These are phyloP conservation scores for Syncerus caffer DNA, from an alignment of 2,797 vertebrate genomes.

Conservation along the genomic window DNA sequence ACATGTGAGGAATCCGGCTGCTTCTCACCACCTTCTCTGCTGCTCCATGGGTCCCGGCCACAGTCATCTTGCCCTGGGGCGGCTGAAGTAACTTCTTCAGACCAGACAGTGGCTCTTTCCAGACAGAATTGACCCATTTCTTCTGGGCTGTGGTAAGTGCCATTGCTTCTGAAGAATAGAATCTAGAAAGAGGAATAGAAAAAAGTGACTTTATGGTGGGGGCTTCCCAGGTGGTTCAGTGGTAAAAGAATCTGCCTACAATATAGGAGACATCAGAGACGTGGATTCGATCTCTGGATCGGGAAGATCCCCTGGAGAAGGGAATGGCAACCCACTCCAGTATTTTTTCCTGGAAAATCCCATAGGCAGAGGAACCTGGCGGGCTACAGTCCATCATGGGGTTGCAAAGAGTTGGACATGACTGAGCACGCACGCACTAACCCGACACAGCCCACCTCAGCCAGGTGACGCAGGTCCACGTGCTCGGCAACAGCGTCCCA, in stretches of 20 bases:
- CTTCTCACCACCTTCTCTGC: background rate
- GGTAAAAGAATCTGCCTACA: background rate
- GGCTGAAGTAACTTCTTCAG: fast-evolving
- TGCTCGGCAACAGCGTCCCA: fast-evolving
- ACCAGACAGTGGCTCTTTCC: background rate
- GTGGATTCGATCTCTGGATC: background rate
- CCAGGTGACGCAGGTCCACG: fast-evolving
- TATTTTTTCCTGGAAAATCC: background rate
- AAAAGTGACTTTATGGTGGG: background rate
- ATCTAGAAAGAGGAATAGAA: background rate
- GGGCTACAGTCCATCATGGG: background rate
- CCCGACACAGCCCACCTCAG: fast-evolving
- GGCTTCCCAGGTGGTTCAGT: background rate
- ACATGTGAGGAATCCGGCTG: background rate
- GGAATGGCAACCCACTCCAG: background rate
- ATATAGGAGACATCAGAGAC: background rate
- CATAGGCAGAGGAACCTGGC: background rate
- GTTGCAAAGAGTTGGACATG: background rate
- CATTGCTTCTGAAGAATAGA: background rate
- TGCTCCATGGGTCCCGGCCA: fast-evolving
- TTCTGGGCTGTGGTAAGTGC: fast-evolving
- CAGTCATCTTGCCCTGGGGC: background rate
- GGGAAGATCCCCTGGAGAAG: background rate
- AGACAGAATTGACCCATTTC: background rate
- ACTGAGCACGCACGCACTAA: background rate